Evolutionary conservation across 2,888 invertebrate species (phyloP).

Genomic region (Eupeodes luniger): DNA sequence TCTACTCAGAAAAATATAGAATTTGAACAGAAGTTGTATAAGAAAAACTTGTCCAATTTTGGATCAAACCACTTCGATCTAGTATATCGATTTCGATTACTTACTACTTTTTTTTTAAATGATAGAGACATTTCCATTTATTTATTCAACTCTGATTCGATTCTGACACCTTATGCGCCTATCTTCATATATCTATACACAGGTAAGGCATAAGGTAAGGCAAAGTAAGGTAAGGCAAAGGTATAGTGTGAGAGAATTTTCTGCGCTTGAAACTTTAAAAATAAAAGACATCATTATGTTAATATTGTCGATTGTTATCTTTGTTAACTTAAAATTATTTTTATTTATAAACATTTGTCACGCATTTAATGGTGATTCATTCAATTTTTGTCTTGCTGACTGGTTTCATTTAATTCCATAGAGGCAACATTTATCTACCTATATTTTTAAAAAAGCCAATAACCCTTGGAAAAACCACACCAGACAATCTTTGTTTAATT

Average conservation of each 20-base stretch:
- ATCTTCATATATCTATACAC: too few species aligned
- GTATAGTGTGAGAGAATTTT: constrained; percentile 12
- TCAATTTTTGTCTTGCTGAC: neutral
- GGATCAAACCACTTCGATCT: constrained; percentile 10
- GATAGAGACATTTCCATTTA: constrained; percentile 31
- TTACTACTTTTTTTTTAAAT: neutral
- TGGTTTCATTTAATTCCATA: neutral
- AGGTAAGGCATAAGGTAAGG: too few species aligned
- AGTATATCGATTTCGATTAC: constrained; percentile 29
- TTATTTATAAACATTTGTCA: constrained; percentile 35
- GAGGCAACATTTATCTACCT: too few species aligned
- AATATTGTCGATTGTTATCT: constrained; percentile 49
- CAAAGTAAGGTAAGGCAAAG: too few species aligned
- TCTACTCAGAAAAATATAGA: neutral
- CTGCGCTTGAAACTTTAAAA: neutral
- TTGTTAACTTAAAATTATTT: constrained; percentile 4
- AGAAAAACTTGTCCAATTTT: constrained; percentile 20
- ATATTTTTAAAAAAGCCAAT: neutral
- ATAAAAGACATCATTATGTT: constrained; percentile 39
- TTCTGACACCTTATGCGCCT: constrained; percentile 27
- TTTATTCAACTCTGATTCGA: constrained; percentile 29
- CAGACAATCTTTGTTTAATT: neutral
- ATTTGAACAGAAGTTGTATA: constrained; percentile 31
- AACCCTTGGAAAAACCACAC: neutral
- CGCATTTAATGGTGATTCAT: constrained; percentile 18